These are phyloP conservation scores for Macquaria australasica DNA, from an alignment of 2,113 vertebrate species.

Conservation along the genomic window DNA sequence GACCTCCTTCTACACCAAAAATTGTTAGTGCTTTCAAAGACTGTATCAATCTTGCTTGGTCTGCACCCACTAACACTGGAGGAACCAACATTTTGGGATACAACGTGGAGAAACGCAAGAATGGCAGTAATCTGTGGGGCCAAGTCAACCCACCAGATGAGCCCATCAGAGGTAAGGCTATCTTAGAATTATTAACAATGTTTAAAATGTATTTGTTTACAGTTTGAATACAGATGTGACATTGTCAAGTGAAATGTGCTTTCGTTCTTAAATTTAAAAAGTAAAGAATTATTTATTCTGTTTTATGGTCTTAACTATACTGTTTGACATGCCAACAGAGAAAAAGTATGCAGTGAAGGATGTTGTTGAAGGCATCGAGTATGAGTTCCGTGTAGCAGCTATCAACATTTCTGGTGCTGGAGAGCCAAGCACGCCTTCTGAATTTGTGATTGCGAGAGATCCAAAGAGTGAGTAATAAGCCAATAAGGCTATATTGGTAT, in stretches of 20 bases:
- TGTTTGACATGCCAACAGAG: conserved; percentile 72
- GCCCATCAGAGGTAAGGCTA: conserved; percentile 83
- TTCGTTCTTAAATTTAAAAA: neutral
- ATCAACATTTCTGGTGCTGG: conserved; percentile 88
- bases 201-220: neutral
- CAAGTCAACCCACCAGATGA: conserved; percentile 75
- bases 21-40: conserved; percentile 85
- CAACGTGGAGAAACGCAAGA: conserved; percentile 89
- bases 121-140: conserved; percentile 87
- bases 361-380: conserved; percentile 87
- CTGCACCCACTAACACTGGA: conserved; percentile 83
- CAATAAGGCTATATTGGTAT: neutral
- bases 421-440: conserved; percentile 86
- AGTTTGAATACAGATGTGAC: neutral
- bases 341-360: conserved; percentile 83
- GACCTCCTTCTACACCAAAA: conserved; percentile 85
- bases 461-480: conserved; percentile 85
- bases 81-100: conserved; percentile 87
- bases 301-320: neutral
- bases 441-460: conserved; percentile 85
- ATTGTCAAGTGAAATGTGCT: neutral
- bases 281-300: neutral
- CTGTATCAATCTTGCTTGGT: conserved; percentile 87
- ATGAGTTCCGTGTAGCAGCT: conserved; percentile 91
- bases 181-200: neutral